Evolutionary conservation across 53 echinoderm and acorn worm genomes (phyloP), one percentile per base, ranked within the genome.

Genomic region (Holothuria leucospilota): DNA sequence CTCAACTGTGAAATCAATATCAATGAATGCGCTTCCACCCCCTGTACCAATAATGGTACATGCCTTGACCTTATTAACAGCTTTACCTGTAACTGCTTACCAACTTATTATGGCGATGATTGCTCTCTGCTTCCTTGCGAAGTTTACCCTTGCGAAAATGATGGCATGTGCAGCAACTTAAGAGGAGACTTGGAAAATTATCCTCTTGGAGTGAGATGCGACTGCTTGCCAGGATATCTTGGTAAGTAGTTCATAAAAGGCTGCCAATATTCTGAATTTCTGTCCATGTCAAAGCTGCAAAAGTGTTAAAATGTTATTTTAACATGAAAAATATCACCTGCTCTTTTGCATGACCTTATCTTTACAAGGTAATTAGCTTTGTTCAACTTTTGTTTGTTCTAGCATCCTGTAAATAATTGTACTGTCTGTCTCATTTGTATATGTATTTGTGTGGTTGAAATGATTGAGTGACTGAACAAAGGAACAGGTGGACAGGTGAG

Each of bases 101-200:
- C 41, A 13, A 91, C 94, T 39, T 89, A 94, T 66, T 72, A 87
- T 24, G 94, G 94, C 26, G 80, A 84, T 39, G 87, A 91, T 68
- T 94, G 94, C 78, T 91, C 89, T n/a, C 53, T 92, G 28, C 69
- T 88, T 13, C 94, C 94, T 11, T 94, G 94, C 63, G 85, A 91
- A 61, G 87, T 78, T 26, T 84, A 84, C 29, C 94, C 90, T 12
- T 94, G 94, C 27, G 91, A 94, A 79, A 94, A 94, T 83, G 87
- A 74, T 25, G 94, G 88, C 40, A 68, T 81, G 51, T 94, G 94
- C 53, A 91, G 86, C 6, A 73, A 93, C 78, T 26, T 49, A 27
- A 64, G 82, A 1, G 81, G 89, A n/a, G 66, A 82, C 46, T 73
- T 87, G 26, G 52, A 62, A 5, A 79, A 84, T 51, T 72, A 86